Base-by-base conservation (phyloP, 2,888 invertebrate genomes). In the Uloborus plumipes region DNA sequence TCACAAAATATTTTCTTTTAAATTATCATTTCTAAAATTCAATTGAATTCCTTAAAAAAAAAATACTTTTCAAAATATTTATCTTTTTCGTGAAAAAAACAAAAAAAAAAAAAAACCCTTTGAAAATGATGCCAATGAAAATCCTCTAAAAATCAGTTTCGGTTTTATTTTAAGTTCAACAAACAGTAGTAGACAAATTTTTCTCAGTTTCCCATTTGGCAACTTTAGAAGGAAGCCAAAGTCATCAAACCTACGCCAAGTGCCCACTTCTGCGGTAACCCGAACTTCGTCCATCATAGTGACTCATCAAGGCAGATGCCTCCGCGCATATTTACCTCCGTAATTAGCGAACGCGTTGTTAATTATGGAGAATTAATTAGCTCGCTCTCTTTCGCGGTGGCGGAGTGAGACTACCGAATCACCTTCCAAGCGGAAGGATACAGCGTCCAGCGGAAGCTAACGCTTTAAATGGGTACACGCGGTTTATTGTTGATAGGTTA, bases 311-410 rank as follows among this genome's bases (percentile, higher is more conserved):
- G 70, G 76, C 82, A 82, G 82, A 72, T 82, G 75, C 82, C 76
- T 71, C 66, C 70, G 76, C 76, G 82, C 82, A 82, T 82, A 82
- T 82, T 82, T 82, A 82, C 82, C 82, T 82, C 82, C 82, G 75
- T 76, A 82, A 82, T 82, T 82, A 82, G 76, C 82, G 76, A 71
- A 72, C 82, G 75, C 76, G 76, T 76, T 76, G 76, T 82, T 82
- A 82, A 82, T 82, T 82, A 82, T 82, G 82, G 82, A 76, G 76
- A 82, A 82, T 82, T 82, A 82, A 82, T 82, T 82, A 82, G 82
- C 75, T 62, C 76, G 82, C 82, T 72, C 82, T 82, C 82, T 82
- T 76, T 82, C 72, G 66, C 61, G 76, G 72, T 53, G 59, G 81
- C 75, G 81, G 76, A 76, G 65, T 39, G 75, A 73, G 73, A 73